phyloP scores from a whole-genome alignment of 2,113 vertebrate genomes.

The Fukomys damarensis region DNA sequence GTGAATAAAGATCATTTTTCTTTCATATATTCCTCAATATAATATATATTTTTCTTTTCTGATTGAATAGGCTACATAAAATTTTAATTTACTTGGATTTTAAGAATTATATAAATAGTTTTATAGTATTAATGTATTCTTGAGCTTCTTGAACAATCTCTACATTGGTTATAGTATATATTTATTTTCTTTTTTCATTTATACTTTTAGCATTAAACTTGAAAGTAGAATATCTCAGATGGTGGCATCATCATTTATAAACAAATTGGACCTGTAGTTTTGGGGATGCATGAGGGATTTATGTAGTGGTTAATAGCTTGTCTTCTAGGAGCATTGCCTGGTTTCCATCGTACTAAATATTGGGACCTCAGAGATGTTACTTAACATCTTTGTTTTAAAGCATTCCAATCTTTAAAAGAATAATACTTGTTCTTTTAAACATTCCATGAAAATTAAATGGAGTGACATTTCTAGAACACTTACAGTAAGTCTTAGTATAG shows the following conservation, averaged over 20 bases:
- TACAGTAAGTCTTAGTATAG: background rate
- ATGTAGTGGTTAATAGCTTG: background rate
- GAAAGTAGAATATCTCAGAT: background rate
- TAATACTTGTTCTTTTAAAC: background rate
- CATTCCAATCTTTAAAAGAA: background rate
- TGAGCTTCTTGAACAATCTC: background rate
- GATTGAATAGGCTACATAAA: background rate
- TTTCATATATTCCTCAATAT: background rate
- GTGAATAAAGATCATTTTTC: background rate
- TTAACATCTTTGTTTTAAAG: background rate
- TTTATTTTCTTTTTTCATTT: background rate
- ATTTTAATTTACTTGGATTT: background rate
- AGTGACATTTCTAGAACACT: background rate
- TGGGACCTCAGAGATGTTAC: background rate
- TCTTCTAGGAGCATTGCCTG: background rate
- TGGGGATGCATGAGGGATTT: background rate
- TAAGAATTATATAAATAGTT: slow-evolving; percentile 5
- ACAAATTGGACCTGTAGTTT: background rate
- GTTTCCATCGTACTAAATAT: background rate
- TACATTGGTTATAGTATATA: background rate
- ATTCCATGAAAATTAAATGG: background rate
- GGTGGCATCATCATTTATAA: background rate
- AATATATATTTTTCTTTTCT: background rate
- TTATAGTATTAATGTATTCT: background rate
- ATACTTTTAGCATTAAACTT: background rate